Conservation (phyloP, 1,140 invertebrate genomes). For the Penaeus chinensis region DNA sequence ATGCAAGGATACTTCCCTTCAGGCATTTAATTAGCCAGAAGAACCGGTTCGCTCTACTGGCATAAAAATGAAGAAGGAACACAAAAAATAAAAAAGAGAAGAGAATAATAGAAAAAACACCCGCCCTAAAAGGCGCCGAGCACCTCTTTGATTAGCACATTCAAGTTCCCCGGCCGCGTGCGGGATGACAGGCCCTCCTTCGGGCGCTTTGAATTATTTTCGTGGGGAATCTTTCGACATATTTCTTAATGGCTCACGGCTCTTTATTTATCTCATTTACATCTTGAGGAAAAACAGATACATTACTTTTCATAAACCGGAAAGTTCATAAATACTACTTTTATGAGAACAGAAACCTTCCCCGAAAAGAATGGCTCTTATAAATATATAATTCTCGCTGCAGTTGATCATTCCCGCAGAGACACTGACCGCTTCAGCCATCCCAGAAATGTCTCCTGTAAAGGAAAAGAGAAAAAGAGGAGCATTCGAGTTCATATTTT, state of each 20-base stretch:
- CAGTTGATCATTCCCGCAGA: not conserved
- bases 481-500: conserved; percentile 54
- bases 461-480: conserved; percentile 34
- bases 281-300: no score
- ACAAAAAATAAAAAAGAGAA: conserved; percentile 13
- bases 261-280: no score
- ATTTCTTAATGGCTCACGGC: conserved; percentile 3
- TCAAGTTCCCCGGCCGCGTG: conserved; percentile 28
- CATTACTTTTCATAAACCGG: no score
- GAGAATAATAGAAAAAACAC: conserved; percentile 3
- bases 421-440: not conserved
- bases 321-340: no score
- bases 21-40: conserved; percentile 56
- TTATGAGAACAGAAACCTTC: not conserved
- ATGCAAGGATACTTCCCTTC: conserved; percentile 40
- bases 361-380: not conserved
- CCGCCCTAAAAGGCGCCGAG: not conserved
- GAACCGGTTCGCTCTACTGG: conserved; percentile 20
- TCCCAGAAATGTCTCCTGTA: conserved; percentile 38
- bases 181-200: conserved; percentile 9
- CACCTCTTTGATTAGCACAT: conserved; percentile 48
- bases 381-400: not conserved
- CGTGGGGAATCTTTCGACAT: conserved; percentile 18
- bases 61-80: conserved; percentile 25
- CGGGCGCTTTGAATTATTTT: conserved; percentile 21